A percentile compares a stretch with the other conserved stretches of the same genome.
These are phyloP conservation scores for Capreolus pygargus DNA, from an alignment of 2,113 vertebrate genomes.

Conservation along the genomic window DNA sequence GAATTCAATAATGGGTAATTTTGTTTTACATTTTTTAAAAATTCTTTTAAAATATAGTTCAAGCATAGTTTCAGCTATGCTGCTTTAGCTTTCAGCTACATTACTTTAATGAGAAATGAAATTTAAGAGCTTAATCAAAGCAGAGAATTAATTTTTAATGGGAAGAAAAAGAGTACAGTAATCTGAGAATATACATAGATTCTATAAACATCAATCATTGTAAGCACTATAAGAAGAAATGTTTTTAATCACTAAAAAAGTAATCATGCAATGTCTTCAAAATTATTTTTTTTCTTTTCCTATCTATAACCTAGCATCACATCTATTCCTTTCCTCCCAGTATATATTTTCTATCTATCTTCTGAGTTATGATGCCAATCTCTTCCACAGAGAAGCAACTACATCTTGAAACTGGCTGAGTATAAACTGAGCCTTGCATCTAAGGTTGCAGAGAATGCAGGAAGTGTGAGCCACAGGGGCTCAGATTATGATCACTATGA, in stretches of 20 bases:
- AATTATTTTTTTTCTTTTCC: neutral
- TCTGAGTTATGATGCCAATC: neutral
- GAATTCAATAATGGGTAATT: slow-evolving; percentile 48
- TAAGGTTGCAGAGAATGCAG: neutral
- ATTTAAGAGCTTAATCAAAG: neutral
- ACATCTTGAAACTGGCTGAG: neutral
- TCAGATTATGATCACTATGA: neutral
- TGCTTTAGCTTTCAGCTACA: neutral
- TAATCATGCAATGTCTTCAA: neutral
- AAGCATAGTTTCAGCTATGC: neutral
- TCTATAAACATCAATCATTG: neutral
- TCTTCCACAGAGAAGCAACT: neutral
- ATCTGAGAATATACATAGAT: neutral
- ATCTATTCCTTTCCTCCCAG: neutral
- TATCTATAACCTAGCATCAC: neutral
- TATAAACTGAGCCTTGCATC: neutral
- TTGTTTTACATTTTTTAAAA: slow-evolving; percentile 27
- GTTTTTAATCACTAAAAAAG: neutral
- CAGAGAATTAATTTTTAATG: slow-evolving; percentile 33
- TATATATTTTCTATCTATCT: neutral
- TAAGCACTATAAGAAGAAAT: neutral
- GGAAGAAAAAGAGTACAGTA: neutral
- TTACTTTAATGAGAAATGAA: slow-evolving; percentile 26
- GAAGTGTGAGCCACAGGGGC: neutral
- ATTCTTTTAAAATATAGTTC: slow-evolving; percentile 8